Evolutionary conservation across 23 tunicate species (phyloP), one percentile per base, ranked within the genome.

Genomic region (Oikopleura albicans): DNA sequence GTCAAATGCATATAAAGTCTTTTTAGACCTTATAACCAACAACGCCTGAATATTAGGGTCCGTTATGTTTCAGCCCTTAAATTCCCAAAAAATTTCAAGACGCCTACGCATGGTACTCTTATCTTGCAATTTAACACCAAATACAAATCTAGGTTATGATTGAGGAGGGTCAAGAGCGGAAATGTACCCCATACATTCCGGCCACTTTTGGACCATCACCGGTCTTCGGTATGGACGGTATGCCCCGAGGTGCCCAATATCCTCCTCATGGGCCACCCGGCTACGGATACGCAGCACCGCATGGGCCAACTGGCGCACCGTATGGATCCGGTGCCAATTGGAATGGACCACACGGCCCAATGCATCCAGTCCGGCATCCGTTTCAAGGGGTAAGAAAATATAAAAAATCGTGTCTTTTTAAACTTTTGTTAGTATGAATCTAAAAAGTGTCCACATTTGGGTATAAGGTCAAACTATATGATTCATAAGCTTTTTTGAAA

Each of bases 161-260:
- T 29, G 79, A 71, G 31, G 79, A 71, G 31, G 79, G 79, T 31
- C 79, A 71, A 71, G 79, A 71, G 31, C 27, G 79, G 31, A 71
- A 71, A 29, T 71, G 79, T 29, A 71, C 79, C 27, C 79, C 79
- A 12, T 71, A 71, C 37, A 71, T 29, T 71, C 79, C 79, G 37
- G 79, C 79, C 35, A 12, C 79, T 16, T 71, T 22, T 31, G 79
- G 79, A 22, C 79, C 79, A 34, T 71, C 79, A 31, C 79, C 79
- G 37, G 79, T 71, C 4, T 71, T 71, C 31, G 79, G 79, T 22
- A 71, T 71, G 79, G 79, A 71, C 28, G 79, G 79, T 2, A 71
- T 71, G 79, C 79, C 79, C 35, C 28, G 79, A 31, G 4, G 31
- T 2, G 79, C 79, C 37, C 33, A 27, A 16, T 71, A 71, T 71